Conservation (phyloP, 2,888 invertebrate species). For the Drosophila affinis region DNA sequence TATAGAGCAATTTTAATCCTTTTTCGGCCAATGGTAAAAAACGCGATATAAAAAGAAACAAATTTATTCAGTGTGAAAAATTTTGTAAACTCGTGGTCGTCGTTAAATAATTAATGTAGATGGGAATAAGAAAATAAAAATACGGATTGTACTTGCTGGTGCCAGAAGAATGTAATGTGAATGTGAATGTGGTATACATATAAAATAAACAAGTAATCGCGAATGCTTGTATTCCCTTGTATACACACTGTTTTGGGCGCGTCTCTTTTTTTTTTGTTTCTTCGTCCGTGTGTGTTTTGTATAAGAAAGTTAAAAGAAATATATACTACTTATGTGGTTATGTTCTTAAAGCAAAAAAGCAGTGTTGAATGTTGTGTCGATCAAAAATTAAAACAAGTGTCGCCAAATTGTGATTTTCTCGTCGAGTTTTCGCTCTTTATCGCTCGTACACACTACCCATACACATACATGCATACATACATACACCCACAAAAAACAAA, state of each 20-base stretch:
- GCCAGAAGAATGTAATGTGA: not conserved
- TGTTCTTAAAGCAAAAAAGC: slow-evolving; percentile 35
- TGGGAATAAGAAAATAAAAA: not conserved
- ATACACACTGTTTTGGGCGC: slow-evolving; percentile 48
- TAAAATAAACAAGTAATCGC: not conserved
- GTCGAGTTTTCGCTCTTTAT: slow-evolving; percentile 38
- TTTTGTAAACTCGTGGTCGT: no score
- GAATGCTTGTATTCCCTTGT: slow-evolving; percentile 7
- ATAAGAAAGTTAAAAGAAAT: not conserved
- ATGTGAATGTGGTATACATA: not conserved
- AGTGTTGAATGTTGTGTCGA: slow-evolving; percentile 31
- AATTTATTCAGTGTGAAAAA: no score
- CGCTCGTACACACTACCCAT: slow-evolving; percentile 24
- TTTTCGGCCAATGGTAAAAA: no score
- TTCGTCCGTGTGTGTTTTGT: slow-evolving; percentile 17
- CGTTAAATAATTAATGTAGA: not conserved
- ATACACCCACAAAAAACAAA: slow-evolving; percentile 18
- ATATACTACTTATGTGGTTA: slow-evolving; percentile 12
- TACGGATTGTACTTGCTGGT: not conserved
- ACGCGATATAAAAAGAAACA: no score
- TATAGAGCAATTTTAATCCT: no score
- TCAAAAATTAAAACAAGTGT: slow-evolving; percentile 64
- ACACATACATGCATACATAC: not conserved
- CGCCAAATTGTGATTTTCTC: slow-evolving; percentile 48
- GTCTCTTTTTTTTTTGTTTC: slow-evolving; percentile 49